phyloP scores from a whole-genome alignment of 2,888 invertebrate genomes.

The Alviniconcha strummeri region DNA sequence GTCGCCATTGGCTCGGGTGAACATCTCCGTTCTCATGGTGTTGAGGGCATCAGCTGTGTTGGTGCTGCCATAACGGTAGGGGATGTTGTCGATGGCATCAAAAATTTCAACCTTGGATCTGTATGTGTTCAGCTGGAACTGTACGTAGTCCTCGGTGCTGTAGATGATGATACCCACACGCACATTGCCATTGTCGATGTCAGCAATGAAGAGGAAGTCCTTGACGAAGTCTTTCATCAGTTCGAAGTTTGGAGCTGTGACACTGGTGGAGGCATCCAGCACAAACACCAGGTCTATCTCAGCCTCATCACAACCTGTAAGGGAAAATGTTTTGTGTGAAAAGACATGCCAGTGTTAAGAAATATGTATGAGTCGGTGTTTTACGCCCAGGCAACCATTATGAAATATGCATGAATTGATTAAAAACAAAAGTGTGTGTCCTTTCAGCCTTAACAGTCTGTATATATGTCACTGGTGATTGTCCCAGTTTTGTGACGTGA shows the following conservation, averaged over 20 bases:
- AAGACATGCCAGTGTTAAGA: neutral
- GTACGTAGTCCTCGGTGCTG: slow-evolving; percentile 56
- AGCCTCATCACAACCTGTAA: slow-evolving; percentile 42
- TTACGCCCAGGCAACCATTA: no score
- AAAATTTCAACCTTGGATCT: slow-evolving; percentile 50
- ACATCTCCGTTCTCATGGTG: slow-evolving; percentile 58
- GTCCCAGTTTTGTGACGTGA: no score
- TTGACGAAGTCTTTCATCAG: slow-evolving; percentile 58
- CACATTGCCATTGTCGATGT: slow-evolving; percentile 58
- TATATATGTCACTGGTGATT: no score
- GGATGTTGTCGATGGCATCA: slow-evolving; percentile 56
- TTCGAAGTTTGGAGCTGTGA: slow-evolving; percentile 58
- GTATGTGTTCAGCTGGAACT: slow-evolving; percentile 60
- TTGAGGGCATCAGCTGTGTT: slow-evolving; percentile 65
- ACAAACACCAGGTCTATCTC: slow-evolving; percentile 61
- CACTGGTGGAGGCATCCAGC: slow-evolving; percentile 66
- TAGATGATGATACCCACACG: slow-evolving; percentile 62
- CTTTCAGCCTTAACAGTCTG: no score
- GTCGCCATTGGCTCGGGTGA: slow-evolving; percentile 61
- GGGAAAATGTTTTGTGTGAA: neutral
- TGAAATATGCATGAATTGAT: neutral
- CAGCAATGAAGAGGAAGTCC: slow-evolving; percentile 56
- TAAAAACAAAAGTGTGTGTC: neutral
- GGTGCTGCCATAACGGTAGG: slow-evolving; percentile 63
- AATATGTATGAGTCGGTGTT: no score